Evolutionary conservation across 2,888 invertebrate genomes (phyloP), one percentile per base, ranked within the genome.

Genomic region (Heliconius cydno): DNA sequence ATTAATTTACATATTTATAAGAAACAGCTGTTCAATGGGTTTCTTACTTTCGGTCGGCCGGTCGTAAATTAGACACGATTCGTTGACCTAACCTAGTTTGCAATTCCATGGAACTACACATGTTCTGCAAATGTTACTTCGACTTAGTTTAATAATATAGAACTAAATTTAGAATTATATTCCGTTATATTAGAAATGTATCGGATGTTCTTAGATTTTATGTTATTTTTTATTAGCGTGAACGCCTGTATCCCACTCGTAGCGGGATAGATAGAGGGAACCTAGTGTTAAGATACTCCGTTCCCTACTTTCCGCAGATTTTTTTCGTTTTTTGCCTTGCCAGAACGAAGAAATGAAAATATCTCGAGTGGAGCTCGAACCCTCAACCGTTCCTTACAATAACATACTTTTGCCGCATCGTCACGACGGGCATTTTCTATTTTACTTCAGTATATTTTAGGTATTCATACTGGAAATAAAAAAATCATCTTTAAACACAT

Each of bases 21-120:
- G 76, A 28, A 67, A 52, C 52, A 78, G 67, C 52, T 67, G 73
- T 68, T 74, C 46, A 76, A 60, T 66, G 66, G 63, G 30, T 78
- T 66, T 76, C 78, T 76, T 76, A 74, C 71, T 78, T 81, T 70
- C 70, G 78, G 52, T 66, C 82, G 82, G 70, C 77, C 81, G 81
- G 76, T 72, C 77, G 79, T 84, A 81, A 84, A 84, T 82, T 83
- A 81, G 80, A 77, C 79, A 80, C 81, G 83, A 83, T 81, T 77
- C 73, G 80, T 78, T 82, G 82, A 82, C 82, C 82, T 85, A 81
- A 83, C 84, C 82, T 80, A 83, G 79, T 83, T 83, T 78, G 70
- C 79, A 72, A 71, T 82, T 81, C 78, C 78, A 79, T 82, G 52
- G 76, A 77, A 82, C 76, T 66, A 81, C 85, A 85, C 79, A 82